Percentiles rank a stretch among this genome's conserved stretches.
Conservation (phyloP, 92 coral and sea anemone species). For the Siderastrea radians region DNA sequence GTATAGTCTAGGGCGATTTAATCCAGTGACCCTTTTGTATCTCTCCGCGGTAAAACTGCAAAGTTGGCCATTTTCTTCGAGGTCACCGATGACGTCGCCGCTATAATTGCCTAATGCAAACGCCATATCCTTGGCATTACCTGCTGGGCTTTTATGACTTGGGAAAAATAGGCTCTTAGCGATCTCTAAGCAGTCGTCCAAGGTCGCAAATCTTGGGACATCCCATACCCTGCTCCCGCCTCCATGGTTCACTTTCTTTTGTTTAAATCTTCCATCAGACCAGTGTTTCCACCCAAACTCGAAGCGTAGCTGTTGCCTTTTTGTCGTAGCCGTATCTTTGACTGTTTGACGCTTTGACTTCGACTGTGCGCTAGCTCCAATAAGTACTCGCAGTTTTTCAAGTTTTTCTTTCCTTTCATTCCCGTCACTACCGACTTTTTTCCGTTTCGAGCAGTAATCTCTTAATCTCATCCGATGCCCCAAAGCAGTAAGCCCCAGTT, state of each 20-base stretch:
- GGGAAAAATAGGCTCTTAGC: conserved; percentile 17
- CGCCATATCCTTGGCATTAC: conserved; percentile 1
- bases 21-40: conserved; percentile 9
- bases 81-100: conserved; percentile 6
- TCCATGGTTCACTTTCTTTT: conserved; percentile 7
- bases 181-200: conserved; percentile 18
- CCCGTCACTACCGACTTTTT: background rate
- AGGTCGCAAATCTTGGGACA: conserved; percentile 31
- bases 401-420: background rate
- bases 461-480: background rate
- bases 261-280: background rate
- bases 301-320: background rate
- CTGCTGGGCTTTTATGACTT: conserved; percentile 27
- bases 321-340: background rate
- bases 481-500: background rate
- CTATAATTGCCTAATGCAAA: conserved; percentile 32
- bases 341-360: background rate
- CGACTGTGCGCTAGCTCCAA: background rate
- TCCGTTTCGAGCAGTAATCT: background rate
- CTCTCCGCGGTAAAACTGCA: background rate
- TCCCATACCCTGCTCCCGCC: conserved; percentile 3
- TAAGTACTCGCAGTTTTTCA: background rate
- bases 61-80: background rate
- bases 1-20: conserved; percentile 6
- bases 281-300: no score